These are phyloP conservation scores for Steromphala cineraria DNA, from an alignment of 2,888 invertebrate species.

Conservation along the genomic window DNA sequence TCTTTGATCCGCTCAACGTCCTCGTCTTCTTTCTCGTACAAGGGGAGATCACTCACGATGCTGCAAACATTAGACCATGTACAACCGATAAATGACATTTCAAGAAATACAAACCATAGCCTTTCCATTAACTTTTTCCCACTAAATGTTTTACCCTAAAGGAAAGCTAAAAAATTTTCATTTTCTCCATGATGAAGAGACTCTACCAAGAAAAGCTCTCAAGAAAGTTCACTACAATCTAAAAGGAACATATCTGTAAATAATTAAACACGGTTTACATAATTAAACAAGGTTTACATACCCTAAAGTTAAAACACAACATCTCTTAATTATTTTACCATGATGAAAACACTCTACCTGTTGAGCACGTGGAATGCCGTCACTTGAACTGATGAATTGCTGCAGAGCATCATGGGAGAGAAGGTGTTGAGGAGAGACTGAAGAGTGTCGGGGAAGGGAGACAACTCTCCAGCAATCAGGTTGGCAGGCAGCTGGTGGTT, in stretches of 20 bases:
- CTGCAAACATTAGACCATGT: too few species aligned
- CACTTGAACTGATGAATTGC: constrained; percentile 58
- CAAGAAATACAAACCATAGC: too few species aligned
- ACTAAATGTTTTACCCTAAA: too few species aligned
- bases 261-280: too few species aligned
- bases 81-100: too few species aligned
- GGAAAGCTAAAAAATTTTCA: too few species aligned
- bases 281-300: too few species aligned
- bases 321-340: background rate
- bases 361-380: constrained; percentile 65
- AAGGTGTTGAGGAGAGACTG: constrained; percentile 71
- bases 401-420: constrained; percentile 62
- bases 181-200: too few species aligned
- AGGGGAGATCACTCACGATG: constrained; percentile 52
- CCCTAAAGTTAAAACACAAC: background rate
- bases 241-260: too few species aligned
- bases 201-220: too few species aligned
- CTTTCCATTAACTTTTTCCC: too few species aligned
- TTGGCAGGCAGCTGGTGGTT: constrained; percentile 65
- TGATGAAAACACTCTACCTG: constrained; percentile 40
- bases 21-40: constrained; percentile 53
- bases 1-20: background rate
- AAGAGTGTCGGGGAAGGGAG: constrained; percentile 64
- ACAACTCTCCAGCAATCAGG: constrained; percentile 66
- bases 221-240: too few species aligned